Evolutionary conservation across 2,888 invertebrate species (phyloP).

Genomic region (Morinoia aosen): DNA sequence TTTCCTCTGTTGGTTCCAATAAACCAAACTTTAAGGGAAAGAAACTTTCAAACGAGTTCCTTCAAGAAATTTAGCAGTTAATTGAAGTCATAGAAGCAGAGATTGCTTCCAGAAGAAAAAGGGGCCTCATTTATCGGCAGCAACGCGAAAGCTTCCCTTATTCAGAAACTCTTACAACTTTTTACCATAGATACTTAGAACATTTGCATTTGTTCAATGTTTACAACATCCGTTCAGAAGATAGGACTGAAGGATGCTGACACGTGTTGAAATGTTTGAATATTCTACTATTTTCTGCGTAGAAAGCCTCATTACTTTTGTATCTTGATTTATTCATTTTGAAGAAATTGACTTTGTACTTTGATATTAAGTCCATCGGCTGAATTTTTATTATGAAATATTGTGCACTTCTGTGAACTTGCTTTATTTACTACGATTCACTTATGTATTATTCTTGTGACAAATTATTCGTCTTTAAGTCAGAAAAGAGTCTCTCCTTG

Average conservation of each 20-base stretch:
- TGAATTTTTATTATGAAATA: no score
- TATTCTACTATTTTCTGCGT: no score
- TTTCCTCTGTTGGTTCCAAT: background rate
- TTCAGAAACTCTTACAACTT: background rate
- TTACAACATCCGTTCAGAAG: background rate
- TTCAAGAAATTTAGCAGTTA: conserved; percentile 24
- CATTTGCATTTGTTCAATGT: background rate
- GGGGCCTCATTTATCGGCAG: background rate
- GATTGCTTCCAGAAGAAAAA: background rate
- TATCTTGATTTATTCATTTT: no score
- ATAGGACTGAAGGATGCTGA: background rate
- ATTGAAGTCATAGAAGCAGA: conserved; percentile 33
- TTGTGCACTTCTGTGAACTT: no score
- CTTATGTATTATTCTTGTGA: no score
- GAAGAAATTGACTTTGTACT: no score
- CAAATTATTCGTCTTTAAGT: no score
- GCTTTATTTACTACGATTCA: no score
- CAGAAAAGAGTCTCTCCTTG: no score
- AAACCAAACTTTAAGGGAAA: conserved; percentile 34
- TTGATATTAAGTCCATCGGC: no score
- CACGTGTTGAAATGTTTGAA: background rate
- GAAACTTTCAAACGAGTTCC: background rate
- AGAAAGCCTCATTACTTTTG: no score
- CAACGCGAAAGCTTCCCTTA: background rate
- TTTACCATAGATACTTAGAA: background rate